These are phyloP conservation scores for Dynastes hyllus DNA, from an alignment of 2,888 invertebrate species.

Conservation along the genomic window DNA sequence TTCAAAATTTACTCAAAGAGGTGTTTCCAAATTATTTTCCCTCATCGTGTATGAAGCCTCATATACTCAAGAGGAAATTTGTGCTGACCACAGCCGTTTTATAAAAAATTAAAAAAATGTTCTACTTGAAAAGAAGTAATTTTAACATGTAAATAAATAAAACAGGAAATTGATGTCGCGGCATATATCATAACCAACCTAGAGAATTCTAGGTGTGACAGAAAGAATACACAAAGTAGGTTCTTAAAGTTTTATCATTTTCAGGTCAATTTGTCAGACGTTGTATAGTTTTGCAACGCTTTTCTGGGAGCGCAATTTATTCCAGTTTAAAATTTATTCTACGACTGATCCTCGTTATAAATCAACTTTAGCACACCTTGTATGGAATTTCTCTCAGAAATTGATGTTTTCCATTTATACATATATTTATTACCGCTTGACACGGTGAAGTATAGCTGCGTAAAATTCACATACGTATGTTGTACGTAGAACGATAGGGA, in stretches of 20 bases:
- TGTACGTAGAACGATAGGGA: not conserved
- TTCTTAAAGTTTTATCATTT: slow-evolving; percentile 38
- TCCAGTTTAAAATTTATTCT: slow-evolving; percentile 43
- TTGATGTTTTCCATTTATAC: slow-evolving; percentile 46
- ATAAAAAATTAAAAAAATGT: no score
- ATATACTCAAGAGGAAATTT: no score
- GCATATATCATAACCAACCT: slow-evolving; percentile 4
- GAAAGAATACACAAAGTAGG: slow-evolving; percentile 28
- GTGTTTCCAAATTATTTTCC: no score
- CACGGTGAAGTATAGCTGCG: slow-evolving; percentile 26
- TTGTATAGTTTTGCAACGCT: slow-evolving; percentile 34
- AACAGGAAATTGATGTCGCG: not conserved
- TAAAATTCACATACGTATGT: slow-evolving; percentile 3
- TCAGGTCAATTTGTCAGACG: slow-evolving; percentile 38
- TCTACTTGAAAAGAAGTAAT: no score
- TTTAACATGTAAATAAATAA: no score
- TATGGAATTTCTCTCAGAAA: slow-evolving; percentile 34
- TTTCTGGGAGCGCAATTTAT: slow-evolving; percentile 22
- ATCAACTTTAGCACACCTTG: slow-evolving; percentile 44
- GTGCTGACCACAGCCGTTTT: no score
- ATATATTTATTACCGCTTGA: slow-evolving; percentile 36
- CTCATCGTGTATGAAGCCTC: no score
- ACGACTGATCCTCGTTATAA: slow-evolving; percentile 37
- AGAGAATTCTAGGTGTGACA: slow-evolving; percentile 12
- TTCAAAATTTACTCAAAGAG: no score